A percentile compares a stretch with the other conserved stretches of the same genome.
Conservation (phyloP, 2,888 invertebrate species). For the Nomada lathburiana region DNA sequence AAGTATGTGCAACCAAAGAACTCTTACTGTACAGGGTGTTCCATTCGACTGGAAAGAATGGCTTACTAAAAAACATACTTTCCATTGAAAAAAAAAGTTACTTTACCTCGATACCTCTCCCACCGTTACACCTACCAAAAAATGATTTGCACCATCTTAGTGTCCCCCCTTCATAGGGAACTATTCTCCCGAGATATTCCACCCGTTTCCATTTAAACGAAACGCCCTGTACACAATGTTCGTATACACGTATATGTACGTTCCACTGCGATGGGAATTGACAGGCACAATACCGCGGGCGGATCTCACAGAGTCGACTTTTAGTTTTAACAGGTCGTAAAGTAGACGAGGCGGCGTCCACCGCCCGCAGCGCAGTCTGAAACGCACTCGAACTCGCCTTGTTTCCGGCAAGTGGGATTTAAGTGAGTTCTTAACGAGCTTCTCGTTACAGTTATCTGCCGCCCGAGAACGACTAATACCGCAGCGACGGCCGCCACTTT, state of each 20-base stretch:
- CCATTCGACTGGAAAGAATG: too few relatives aligned
- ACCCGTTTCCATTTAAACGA: too few relatives aligned
- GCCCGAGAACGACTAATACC: constrained; percentile 61
- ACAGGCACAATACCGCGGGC: constrained; percentile 7
- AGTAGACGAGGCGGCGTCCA: constrained; percentile 8
- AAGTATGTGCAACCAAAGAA: too few relatives aligned
- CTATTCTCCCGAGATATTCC: not conserved
- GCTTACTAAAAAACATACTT: too few relatives aligned
- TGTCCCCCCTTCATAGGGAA: too few relatives aligned
- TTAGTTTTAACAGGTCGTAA: constrained; percentile 44
- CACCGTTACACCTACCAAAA: too few relatives aligned
- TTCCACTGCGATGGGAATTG: constrained; percentile 1
- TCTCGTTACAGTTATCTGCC: constrained; percentile 67
- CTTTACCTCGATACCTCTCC: too few relatives aligned
- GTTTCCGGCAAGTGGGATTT: constrained; percentile 68
- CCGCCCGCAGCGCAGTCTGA: constrained; percentile 24
- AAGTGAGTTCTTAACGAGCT: constrained; percentile 75
- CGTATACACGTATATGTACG: too few relatives aligned
- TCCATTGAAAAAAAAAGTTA: too few relatives aligned
- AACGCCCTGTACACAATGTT: too few relatives aligned
- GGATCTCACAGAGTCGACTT: constrained; percentile 20
- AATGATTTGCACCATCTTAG: too few relatives aligned
- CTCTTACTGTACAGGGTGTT: too few relatives aligned
- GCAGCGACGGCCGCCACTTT: constrained; percentile 54
- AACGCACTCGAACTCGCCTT: constrained; percentile 47